Evolutionary conservation across 23 tunicate species (phyloP), one percentile per base, ranked within the genome.

Genomic region (Clavelina lepadiformis): DNA sequence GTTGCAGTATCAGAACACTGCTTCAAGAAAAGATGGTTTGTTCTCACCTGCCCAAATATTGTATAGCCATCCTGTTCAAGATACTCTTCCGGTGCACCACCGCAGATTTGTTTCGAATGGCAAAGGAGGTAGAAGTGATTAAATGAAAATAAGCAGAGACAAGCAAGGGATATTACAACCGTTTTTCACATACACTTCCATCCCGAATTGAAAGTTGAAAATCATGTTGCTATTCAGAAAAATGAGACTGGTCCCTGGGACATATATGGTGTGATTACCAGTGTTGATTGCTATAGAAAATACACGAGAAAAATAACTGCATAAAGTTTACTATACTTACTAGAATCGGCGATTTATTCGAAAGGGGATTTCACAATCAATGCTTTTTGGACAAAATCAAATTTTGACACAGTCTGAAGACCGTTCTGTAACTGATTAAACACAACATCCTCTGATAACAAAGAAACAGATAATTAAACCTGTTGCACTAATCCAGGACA

Each of bases 61-160:
- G 6, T 58, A 25, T 58, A 15, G 65, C 35, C 35, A 58, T 29
- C 65, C 65, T 29, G 65, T 58, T 13, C 65, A 58, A 38, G 65
- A 58, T 28, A 58, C 65, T 29, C 7, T 58, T 6, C 65, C 35
- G 35, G 35, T 58, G 6, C 65, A 58, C 31, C 6, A 58, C n/a
- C 11, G n/a, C 11, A 38, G 15, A 11, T 58, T 25, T 25, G 19
- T 20, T 23, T 38, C 34, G 35, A 58, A 58, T 58, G 65, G 65
- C 65, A 58, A 28, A 26, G 31, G 22, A 58, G n/a, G n/a, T n/a
- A 58, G n/a, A 26, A 28, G 34, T 5, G 8, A 58, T 36, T 7
- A 6, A 26, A 5, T 7, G 65, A 58, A 11, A 25, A 5, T 5
- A 27, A 20, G 35, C 34, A 58, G 7, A 26, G 7, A 58, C 11